These are phyloP conservation scores for Ophiothrix spiculata DNA, from an alignment of 35 echinoderm and acorn worm genomes.

Conservation along the genomic window DNA sequence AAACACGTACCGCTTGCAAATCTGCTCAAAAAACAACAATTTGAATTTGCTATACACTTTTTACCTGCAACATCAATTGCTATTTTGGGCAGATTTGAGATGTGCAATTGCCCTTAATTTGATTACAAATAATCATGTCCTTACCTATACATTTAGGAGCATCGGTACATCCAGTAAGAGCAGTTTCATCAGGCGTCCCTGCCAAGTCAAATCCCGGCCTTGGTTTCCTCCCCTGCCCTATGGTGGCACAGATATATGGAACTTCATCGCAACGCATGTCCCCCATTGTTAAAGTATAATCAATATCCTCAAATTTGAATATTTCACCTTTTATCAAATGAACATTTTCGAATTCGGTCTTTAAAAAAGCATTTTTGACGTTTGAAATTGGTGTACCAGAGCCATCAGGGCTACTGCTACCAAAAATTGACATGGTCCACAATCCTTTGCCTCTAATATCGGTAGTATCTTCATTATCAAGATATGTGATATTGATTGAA, in stretches of 20 bases:
- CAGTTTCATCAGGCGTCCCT: slow-evolving; percentile 50
- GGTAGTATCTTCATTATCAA: slow-evolving; percentile 33
- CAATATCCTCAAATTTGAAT: slow-evolving; percentile 60
- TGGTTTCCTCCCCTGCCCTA: slow-evolving; percentile 46
- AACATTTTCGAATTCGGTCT: slow-evolving; percentile 7
- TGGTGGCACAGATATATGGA: slow-evolving; percentile 74
- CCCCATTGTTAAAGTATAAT: slow-evolving; percentile 43
- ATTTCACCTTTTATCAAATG: slow-evolving; percentile 40
- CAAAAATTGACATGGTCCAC: slow-evolving; percentile 51
- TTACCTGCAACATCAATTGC: too few species aligned
- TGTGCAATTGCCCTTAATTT: too few species aligned
- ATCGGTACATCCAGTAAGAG: slow-evolving; percentile 34
- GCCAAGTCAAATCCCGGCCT: slow-evolving; percentile 58
- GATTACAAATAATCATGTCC: neutral
- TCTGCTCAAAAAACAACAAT: too few species aligned
- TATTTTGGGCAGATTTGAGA: too few species aligned
- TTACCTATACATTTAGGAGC: slow-evolving; percentile 45
- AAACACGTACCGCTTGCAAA: too few species aligned
- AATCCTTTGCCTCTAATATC: slow-evolving; percentile 56
- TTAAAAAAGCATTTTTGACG: slow-evolving; percentile 45
- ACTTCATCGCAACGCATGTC: slow-evolving; percentile 43
- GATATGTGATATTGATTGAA: slow-evolving; percentile 13
- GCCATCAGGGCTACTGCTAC: slow-evolving; percentile 30
- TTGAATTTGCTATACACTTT: too few species aligned
- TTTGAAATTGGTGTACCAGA: slow-evolving; percentile 24